Conservation (phyloP, 2,113 vertebrate genomes). For the Gopherus evgoodei region DNA sequence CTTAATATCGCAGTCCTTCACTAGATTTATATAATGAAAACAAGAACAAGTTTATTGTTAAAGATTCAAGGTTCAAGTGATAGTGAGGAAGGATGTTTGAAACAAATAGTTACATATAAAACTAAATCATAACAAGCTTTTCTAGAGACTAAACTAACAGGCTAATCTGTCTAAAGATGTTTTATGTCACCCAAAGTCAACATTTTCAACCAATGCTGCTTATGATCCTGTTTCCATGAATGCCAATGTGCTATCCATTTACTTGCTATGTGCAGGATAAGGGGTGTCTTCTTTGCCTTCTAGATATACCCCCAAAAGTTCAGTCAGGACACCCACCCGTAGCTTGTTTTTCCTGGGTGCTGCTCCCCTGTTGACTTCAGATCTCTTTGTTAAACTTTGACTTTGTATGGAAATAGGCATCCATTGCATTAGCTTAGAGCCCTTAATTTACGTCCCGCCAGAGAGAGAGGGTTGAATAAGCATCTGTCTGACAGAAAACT, state of each 20-base stretch:
- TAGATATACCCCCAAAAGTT: background rate
- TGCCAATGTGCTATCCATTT: background rate
- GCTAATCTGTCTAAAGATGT: background rate
- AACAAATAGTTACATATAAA: background rate
- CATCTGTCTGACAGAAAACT: background rate
- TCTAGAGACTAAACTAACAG: background rate
- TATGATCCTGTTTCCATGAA: background rate
- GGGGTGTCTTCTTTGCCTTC: background rate
- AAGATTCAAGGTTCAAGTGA: background rate
- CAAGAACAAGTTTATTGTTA: background rate
- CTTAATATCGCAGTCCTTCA: background rate
- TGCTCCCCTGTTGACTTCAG: background rate
- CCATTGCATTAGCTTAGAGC: background rate
- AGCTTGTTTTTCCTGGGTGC: background rate
- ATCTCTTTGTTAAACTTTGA: background rate
- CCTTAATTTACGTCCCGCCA: background rate
- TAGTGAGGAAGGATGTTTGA: background rate
- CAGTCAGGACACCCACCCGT: background rate
- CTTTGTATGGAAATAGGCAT: background rate
- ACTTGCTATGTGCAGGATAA: background rate
- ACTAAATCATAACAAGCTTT: background rate
- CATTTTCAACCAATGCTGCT: background rate
- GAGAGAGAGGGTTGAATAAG: background rate
- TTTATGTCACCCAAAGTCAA: background rate
- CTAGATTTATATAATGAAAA: background rate